Base-by-base conservation (phyloP, 92 coral and sea anemone species). In the Porites rus region DNA sequence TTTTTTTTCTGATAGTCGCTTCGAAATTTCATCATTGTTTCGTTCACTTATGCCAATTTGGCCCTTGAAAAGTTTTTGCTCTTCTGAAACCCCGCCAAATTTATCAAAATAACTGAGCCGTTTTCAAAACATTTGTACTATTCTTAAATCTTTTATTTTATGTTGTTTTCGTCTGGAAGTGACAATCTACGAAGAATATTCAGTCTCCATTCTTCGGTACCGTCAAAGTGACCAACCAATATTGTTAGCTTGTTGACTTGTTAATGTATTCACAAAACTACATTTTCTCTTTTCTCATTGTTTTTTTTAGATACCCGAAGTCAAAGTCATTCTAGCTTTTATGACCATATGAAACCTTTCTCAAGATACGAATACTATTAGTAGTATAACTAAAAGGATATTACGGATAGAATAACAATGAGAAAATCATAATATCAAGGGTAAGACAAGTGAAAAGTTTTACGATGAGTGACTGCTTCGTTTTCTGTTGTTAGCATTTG, bases 171-270 rank as follows among this genome's bases (percentile, higher is more conserved):
- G 10, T 38, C 31, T 25, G 43, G 51, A 38, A 10, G n/a, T 9
- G 76, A 46, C 12, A 31, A 43, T 18, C 74, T 62, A 17, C 17
- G 59, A 56, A 14, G 28, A 3, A 28, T 62, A 77, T 19, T 4
- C 59, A 46, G 65, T 20, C 46, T 38, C 70, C n/a, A 53, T 78
- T 59, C 46, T 46, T 65, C 71, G 14, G 24, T 19, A 16, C 61
- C 4, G 31, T 56, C 19, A 69, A 81, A 81, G n/a, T 81, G 85
- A 19, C 85, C 77, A 81, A 81, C 68, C 9, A 52, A 28, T 51
- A 11, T 25, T 75, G 14, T 46, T 10, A 65, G 28, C 74, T 19
- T 14, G 79, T 14, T 53, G 56, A 54, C 2, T 50, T 56, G 38
- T 81, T 76, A 81, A 56, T 70, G 52, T 70, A 59, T 81, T 81